These are phyloP conservation scores for Phyllopteryx taeniolatus DNA, from an alignment of 2,113 vertebrate species.

Conservation along the genomic window DNA sequence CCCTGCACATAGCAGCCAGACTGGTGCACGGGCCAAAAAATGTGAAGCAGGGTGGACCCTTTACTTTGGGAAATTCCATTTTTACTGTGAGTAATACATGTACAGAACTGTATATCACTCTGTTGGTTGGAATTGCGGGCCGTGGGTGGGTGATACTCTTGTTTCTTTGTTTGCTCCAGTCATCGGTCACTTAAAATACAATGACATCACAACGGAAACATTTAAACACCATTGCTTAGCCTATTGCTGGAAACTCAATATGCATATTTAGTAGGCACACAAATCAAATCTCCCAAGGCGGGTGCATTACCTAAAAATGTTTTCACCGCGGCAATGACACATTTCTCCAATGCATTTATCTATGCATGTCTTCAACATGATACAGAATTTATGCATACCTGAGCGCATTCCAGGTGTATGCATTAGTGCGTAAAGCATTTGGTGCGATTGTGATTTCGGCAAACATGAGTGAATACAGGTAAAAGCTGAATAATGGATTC, in stretches of 20 bases:
- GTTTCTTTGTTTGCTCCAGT: conserved; percentile 10
- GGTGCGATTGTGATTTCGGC: conserved; percentile 48
- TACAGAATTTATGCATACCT: neutral
- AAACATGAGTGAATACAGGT: conserved; percentile 42
- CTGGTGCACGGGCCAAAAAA: conserved; percentile 33
- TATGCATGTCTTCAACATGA: neutral
- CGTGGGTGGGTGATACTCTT: neutral
- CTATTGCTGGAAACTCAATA: conserved; percentile 1
- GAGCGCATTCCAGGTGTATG: conserved; percentile 17
- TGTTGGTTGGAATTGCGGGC: conserved; percentile 20
- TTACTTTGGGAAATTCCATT: conserved; percentile 1
- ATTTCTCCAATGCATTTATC: conserved; percentile 23
- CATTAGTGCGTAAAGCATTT: conserved; percentile 20
- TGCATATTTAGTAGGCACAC: conserved; percentile 42
- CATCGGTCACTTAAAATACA: conserved; percentile 37
- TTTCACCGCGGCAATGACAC: conserved; percentile 21
- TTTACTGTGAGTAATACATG: neutral
- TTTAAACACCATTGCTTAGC: conserved; percentile 20
- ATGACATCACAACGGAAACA: conserved; percentile 22
- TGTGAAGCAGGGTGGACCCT: conserved; percentile 31
- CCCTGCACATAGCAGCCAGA: conserved; percentile 33
- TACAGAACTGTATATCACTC: conserved; percentile 26
- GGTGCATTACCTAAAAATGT: conserved; percentile 19
- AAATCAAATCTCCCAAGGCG: conserved; percentile 39
- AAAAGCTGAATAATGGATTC: conserved; percentile 67